Base-by-base conservation (phyloP, 1,140 invertebrate genomes). In the Alviniconcha marisindica region DNA sequence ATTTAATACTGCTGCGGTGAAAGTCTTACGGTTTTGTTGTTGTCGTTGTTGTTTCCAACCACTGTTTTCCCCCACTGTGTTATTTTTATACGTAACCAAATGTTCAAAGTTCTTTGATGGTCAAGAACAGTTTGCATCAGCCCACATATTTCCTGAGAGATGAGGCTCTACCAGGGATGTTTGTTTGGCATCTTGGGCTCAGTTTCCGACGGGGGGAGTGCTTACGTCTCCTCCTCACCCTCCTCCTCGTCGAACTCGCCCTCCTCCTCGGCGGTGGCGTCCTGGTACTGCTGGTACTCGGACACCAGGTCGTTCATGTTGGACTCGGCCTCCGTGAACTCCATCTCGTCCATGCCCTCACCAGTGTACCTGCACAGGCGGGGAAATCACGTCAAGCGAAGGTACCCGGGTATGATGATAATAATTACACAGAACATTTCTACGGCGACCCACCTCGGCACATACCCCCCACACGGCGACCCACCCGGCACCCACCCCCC, bases 271-370 rank as follows among this genome's bases (percentile, higher is more conserved):
- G 96, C 96, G 24, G 96, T 96, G 31, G 96, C 96, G 88, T 96
- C 96, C 88, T 97, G 97, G 93, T 98, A 98, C 92, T 98, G 97
- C 91, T 98, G 97, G 93, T 98, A 98, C 91, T 98, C 97, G 84
- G 97, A 96, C 94, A 98, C 97, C 90, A 97, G 92, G 89, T 97
- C 96, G 89, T 96, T 96, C 95, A 96, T 96, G 93, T 96, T 96
- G 71, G 94, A 95, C 91, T 80, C 78, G 0, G 96, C 78, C 56
- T 80, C 78, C 12, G 78, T 80, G 78, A 80, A 80, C 78, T 80
- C 78, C 78, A 80, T 80, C 56, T 80, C 78, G 38, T 80, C 78
- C 78, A 80, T 80, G 60, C 78, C 78, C 56, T 80, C 78, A 18
- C 96, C 88, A 96, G 96, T 24, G 95, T 80, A 80, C 78, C 78